Conservation (phyloP, 1,140 invertebrate species). For the Cotesia glomerata region DNA sequence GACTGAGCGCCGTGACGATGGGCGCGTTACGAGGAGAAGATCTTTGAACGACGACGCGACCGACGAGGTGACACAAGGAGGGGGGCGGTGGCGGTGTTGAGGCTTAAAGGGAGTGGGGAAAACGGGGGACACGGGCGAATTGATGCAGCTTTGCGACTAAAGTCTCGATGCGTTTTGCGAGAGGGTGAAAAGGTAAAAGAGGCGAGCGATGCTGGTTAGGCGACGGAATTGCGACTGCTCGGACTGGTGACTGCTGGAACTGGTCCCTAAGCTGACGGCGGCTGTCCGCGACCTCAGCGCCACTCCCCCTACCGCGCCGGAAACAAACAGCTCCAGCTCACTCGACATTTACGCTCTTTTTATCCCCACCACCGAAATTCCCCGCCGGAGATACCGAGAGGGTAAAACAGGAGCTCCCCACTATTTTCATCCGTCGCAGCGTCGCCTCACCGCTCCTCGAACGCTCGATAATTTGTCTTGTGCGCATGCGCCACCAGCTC, state of each 20-base stretch:
- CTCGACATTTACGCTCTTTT: background rate
- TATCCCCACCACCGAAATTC: background rate
- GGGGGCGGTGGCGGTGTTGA: constrained; percentile 26
- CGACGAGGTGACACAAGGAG: constrained; percentile 13
- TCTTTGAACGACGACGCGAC: constrained; percentile 29
- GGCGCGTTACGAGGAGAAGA: constrained; percentile 26
- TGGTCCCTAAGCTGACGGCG: constrained; percentile 56
- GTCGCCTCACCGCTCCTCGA: constrained; percentile 42
- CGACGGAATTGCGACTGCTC: constrained; percentile 61
- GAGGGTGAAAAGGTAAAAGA: constrained; percentile 56
- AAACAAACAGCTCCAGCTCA: constrained; percentile 17
- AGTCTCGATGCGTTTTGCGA: constrained; percentile 53
- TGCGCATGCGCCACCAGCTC: constrained; percentile 44
- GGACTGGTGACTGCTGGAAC: constrained; percentile 49
- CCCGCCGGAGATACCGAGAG: background rate
- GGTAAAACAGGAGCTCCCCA: constrained; percentile 10
- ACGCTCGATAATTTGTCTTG: constrained; percentile 43
- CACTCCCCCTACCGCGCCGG: constrained; percentile 36
- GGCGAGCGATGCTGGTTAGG: constrained; percentile 61
- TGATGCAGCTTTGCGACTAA: constrained; percentile 52
- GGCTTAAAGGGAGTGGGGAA: constrained; percentile 16
- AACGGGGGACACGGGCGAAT: constrained; percentile 41
- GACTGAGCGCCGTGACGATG: constrained; percentile 27
- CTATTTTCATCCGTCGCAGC: constrained; percentile 36
- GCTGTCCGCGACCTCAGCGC: constrained; percentile 52